Percentiles rank a stretch among this genome's conserved stretches.
Evolutionary conservation across 2,797 vertebrate genomes (phyloP).

Genomic region (Bothrops alternatus): DNA sequence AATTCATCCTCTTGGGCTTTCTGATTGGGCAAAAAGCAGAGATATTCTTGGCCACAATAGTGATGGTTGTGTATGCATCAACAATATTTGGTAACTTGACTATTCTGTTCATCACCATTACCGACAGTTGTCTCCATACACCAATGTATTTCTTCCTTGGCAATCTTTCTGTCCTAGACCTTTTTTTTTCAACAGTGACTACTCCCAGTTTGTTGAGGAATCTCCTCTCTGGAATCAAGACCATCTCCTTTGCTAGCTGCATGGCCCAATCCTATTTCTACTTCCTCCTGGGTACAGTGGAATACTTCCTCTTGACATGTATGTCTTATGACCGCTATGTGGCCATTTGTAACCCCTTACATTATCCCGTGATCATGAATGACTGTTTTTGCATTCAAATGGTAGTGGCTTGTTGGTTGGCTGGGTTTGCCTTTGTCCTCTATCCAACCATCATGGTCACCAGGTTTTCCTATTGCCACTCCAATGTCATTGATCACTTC

Average conservation of each 20-base stretch:
- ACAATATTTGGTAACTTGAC: slow-evolving; percentile 39
- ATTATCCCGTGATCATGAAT: slow-evolving; percentile 39
- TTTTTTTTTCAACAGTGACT: slow-evolving; percentile 37
- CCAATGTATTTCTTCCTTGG: slow-evolving; percentile 49
- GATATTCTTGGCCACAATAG: slow-evolving; percentile 17
- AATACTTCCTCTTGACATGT: slow-evolving; percentile 23
- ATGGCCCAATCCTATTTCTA: slow-evolving; percentile 44
- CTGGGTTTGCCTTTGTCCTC: slow-evolving; percentile 15
- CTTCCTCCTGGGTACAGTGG: slow-evolving; percentile 37
- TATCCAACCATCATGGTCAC: slow-evolving; percentile 2
- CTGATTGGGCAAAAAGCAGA: slow-evolving; percentile 22
- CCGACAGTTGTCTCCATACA: slow-evolving; percentile 9
- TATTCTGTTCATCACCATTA: background rate
- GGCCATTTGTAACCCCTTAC: slow-evolving; percentile 49
- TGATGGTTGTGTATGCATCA: slow-evolving; percentile 21
- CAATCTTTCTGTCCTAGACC: slow-evolving; percentile 44
- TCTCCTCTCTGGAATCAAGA: slow-evolving; percentile 13
- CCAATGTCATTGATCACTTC: slow-evolving; percentile 52
- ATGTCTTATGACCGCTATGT: slow-evolving; percentile 51
- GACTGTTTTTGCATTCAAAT: background rate
- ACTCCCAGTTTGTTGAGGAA: slow-evolving; percentile 33
- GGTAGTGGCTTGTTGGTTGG: slow-evolving; percentile 7
- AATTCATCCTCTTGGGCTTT: slow-evolving; percentile 50
- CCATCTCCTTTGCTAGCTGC: slow-evolving; percentile 44
- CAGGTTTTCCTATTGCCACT: slow-evolving; percentile 4